Evolutionary conservation across 2,113 vertebrate genomes (phyloP).

Genomic region (Caloenas nicobarica): DNA sequence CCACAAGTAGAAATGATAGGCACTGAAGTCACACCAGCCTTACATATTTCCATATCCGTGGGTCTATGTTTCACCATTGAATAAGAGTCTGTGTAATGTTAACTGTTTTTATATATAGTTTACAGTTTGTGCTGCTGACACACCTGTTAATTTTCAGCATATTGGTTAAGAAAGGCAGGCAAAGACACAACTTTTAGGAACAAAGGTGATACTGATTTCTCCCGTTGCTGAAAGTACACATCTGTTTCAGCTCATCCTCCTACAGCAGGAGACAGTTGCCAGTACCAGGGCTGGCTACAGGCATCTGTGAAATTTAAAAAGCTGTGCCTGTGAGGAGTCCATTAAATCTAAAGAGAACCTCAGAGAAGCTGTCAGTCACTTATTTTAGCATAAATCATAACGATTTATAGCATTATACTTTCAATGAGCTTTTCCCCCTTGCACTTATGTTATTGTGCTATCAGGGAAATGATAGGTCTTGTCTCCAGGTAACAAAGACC

Average conservation of each 20-base stretch:
- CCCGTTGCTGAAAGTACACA: not conserved
- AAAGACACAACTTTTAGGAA: not conserved
- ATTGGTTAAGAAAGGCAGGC: not conserved
- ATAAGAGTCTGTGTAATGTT: not conserved
- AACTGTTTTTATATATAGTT: not conserved
- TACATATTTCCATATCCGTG: fast-evolving
- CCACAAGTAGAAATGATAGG: not conserved
- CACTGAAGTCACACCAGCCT: not conserved
- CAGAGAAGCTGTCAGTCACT: constrained; percentile 26
- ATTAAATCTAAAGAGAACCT: constrained; percentile 32
- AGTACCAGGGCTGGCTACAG: not conserved
- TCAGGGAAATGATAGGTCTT: constrained; percentile 14
- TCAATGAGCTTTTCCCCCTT: not conserved
- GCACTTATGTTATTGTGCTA: not conserved
- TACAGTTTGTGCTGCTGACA: not conserved
- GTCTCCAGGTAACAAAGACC: constrained; percentile 46
- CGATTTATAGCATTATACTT: constrained; percentile 41
- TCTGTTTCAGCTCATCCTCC: constrained; percentile 18
- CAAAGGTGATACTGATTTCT: not conserved
- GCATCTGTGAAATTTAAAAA: constrained; percentile 19
- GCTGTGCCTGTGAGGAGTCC: not conserved
- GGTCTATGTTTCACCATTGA: not conserved
- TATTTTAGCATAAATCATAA: constrained; percentile 46
- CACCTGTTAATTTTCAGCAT: not conserved
- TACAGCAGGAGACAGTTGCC: not conserved